Base-by-base conservation (phyloP, 2,888 invertebrate genomes). In the Amiota mariae region DNA sequence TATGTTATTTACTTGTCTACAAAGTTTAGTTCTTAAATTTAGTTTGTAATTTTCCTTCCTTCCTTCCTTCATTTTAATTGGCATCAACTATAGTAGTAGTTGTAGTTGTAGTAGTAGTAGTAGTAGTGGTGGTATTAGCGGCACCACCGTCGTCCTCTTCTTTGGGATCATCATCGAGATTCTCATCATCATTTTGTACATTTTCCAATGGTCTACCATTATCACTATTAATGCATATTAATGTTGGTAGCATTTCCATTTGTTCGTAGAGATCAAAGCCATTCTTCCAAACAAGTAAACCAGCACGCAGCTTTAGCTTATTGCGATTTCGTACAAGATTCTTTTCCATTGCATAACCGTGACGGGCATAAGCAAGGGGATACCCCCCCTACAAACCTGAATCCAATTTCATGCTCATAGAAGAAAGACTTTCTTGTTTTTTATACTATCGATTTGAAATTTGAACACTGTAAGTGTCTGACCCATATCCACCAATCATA, bases 331-430 rank as follows among this genome's bases (percentile, higher is more conserved):
- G 85, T 4, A 82, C 77, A 46, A 89, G 75, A 72, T 88, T 84
- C 70, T 87, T 87, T 36, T 88, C 87, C 88, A 89, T 86, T 24
- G 88, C 86, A 72, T 85, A 94, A 47, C 92, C 92, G 63, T 90
- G 87, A 70, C 95, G 90, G 6, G 94, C 93, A 87, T 94, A 95
- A 1, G 93, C 93, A 75, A 93, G n/a, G n/a, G n/a, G n/a, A n/a
- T n/a, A n/a, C n/a, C n/a, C n/a, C n/a, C n/a, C n/a, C n/a, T n/a
- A n/a, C n/a, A n/a, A n/a, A n/a, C n/a, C n/a, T n/a, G n/a, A n/a
- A n/a, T n/a, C n/a, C n/a, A n/a, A n/a, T n/a, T n/a, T n/a, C n/a
- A n/a, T n/a, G n/a, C n/a, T n/a, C n/a, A n/a, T n/a, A n/a, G n/a
- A n/a, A n/a, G n/a, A n/a, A n/a, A n/a, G n/a, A n/a, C n/a, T n/a